Conservation (phyloP, 2,113 vertebrate genomes). For the Sigmodon hispidus region DNA sequence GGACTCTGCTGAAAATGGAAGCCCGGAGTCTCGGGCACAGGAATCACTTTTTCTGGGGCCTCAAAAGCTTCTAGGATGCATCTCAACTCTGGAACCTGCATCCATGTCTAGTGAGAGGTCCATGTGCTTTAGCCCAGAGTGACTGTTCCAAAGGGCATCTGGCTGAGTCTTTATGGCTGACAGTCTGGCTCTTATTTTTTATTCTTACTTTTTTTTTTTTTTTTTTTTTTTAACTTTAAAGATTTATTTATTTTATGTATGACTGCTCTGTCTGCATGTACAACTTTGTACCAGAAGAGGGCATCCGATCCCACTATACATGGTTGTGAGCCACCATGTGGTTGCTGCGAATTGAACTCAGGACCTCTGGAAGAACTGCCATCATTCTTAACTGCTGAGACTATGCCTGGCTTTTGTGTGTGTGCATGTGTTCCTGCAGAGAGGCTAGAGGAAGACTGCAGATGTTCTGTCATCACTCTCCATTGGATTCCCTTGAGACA, state of each 20-base stretch:
- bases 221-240: no score
- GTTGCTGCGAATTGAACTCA: no score
- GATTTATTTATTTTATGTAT: no score
- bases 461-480: no score
- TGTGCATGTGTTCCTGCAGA: background rate
- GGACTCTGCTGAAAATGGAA: background rate
- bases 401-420: background rate
- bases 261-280: no score
- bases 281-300: no score
- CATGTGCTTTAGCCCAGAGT: background rate
- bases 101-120: background rate
- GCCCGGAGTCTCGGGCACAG: background rate
- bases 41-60: no score
- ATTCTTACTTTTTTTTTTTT: no score
- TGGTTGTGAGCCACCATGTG: no score
- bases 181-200: background rate
- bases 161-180: background rate
- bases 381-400: no score
- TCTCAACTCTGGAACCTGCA: background rate
- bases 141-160: background rate
- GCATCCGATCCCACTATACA: no score
- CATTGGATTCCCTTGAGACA: background rate
- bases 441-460: background rate
- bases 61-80: background rate
- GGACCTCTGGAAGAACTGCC: no score